phyloP scores from a whole-genome alignment of 2,888 invertebrate species.

The Conomelus anceps region DNA sequence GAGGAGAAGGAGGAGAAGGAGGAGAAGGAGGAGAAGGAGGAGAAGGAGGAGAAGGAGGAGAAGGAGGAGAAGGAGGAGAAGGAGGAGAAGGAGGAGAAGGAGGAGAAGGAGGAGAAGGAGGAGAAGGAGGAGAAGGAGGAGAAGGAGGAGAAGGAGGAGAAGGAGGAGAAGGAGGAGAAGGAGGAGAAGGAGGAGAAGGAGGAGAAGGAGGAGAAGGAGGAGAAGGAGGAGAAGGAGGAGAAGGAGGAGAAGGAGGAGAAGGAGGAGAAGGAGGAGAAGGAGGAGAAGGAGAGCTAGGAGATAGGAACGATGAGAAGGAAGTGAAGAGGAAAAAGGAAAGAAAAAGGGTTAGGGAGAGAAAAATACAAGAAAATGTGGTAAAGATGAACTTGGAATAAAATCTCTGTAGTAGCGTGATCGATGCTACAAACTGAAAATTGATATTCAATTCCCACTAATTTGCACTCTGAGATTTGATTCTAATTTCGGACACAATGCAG shows the following conservation, averaged over 20 bases:
- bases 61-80: conserved; percentile 1
- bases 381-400: too few relatives aligned
- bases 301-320: conserved; percentile 17
- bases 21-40: conserved; percentile 4
- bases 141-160: conserved; percentile 3
- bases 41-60: conserved; percentile 8
- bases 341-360: neutral
- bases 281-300: conserved; percentile 16
- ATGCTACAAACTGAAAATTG: too few relatives aligned
- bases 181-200: neutral
- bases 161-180: neutral
- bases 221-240: neutral
- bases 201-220: neutral
- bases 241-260: neutral
- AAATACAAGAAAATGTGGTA: too few relatives aligned
- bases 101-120: neutral
- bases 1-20: neutral
- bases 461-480: too few relatives aligned
- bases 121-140: conserved; percentile 2
- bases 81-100: conserved; percentile 3
- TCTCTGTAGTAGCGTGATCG: too few relatives aligned
- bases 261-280: conserved; percentile 16
- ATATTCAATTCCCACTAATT: too few relatives aligned
- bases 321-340: neutral
- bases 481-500: too few relatives aligned